Percentiles rank a stretch among this genome's conserved stretches.
phyloP scores from a whole-genome alignment of 2,888 invertebrate genomes.

The Tachina fera region DNA sequence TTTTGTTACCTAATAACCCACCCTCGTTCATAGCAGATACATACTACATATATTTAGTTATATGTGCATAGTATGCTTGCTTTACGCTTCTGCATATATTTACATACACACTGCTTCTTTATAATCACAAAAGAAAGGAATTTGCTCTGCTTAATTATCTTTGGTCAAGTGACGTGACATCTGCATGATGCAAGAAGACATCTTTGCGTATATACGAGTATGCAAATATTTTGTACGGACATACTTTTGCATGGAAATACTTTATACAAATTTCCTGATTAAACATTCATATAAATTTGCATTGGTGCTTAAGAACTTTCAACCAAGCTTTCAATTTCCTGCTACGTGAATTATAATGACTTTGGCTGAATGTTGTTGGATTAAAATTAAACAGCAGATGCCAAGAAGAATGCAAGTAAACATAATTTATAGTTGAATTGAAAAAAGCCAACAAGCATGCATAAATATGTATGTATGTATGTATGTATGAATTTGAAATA shows the following conservation, averaged over 20 bases:
- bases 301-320: constrained; percentile 14
- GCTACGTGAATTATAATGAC: constrained; percentile 33
- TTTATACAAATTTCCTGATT: constrained; percentile 26
- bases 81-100: neutral
- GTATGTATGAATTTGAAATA: neutral
- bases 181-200: constrained; percentile 4
- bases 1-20: no score
- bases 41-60: neutral
- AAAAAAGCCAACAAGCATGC: neutral
- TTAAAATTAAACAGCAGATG: constrained; percentile 50
- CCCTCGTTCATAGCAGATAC: neutral
- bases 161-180: constrained; percentile 49
- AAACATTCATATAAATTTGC: constrained; percentile 40
- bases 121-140: neutral
- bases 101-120: neutral
- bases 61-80: neutral
- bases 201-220: neutral
- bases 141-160: constrained; percentile 60
- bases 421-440: constrained; percentile 13
- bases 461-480: no score
- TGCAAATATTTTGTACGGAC: neutral
- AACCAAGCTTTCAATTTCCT: constrained; percentile 32
- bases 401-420: constrained; percentile 26
- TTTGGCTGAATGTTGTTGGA: constrained; percentile 31
- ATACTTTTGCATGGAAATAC: neutral